Percentiles rank a stretch among this genome's conserved stretches.
phyloP scores from a whole-genome alignment of 2,113 vertebrate genomes.

The Lepisosteus osseus region DNA sequence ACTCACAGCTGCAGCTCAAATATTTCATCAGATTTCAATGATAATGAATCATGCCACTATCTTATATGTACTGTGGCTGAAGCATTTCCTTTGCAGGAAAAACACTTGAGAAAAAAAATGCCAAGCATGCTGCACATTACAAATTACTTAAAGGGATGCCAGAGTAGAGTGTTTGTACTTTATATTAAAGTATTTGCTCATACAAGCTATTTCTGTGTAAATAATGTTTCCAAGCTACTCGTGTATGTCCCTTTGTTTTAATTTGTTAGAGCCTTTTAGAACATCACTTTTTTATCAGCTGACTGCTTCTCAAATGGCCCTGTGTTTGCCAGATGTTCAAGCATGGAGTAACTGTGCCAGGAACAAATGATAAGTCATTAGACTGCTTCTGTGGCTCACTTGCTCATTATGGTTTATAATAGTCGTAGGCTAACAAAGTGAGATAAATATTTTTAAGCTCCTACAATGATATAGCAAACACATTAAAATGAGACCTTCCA shows the following conservation, averaged over 20 bases:
- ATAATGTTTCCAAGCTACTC: slow-evolving; percentile 17
- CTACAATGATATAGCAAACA: neutral
- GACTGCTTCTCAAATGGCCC: slow-evolving; percentile 2
- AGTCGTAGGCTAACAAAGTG: slow-evolving; percentile 3
- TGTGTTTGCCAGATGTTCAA: slow-evolving; percentile 17
- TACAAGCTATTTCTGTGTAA: neutral
- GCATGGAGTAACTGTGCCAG: neutral
- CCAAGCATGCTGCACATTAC: neutral
- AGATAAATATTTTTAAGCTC: slow-evolving; percentile 16
- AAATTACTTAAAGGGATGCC: neutral
- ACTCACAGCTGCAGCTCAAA: too few species aligned
- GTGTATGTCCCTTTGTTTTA: neutral
- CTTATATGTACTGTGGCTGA: too few species aligned
- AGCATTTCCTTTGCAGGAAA: too few species aligned
- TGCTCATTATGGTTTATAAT: slow-evolving; percentile 1
- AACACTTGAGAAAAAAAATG: slow-evolving; percentile 1
- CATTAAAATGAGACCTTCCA: too few species aligned
- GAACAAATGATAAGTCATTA: slow-evolving; percentile 9
- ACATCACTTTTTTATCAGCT: slow-evolving; percentile 3
- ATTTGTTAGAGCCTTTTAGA: slow-evolving; percentile 2
- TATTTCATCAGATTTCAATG: too few species aligned
- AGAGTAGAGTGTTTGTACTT: slow-evolving; percentile 6
- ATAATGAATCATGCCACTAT: too few species aligned
- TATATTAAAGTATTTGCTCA: neutral
- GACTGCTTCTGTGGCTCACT: neutral